phyloP scores from a whole-genome alignment of 2,113 vertebrate species.

The Prietella phreatophila region DNA sequence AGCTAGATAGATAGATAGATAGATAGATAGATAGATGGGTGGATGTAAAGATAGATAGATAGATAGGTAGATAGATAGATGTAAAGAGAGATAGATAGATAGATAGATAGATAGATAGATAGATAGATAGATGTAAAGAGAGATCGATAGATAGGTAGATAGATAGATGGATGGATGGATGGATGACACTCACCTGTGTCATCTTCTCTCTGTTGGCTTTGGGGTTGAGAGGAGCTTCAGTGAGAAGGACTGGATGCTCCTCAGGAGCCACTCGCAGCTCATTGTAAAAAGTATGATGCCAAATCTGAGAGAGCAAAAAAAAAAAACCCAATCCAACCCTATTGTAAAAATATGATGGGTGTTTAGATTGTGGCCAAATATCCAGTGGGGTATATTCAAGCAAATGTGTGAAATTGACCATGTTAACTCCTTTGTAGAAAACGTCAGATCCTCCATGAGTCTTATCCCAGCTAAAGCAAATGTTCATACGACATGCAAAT shows the following conservation, averaged over 20 bases:
- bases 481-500: not conserved
- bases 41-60: too few relatives aligned
- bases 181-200: conserved; percentile 76
- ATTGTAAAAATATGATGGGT: not conserved
- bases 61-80: too few relatives aligned
- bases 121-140: too few relatives aligned
- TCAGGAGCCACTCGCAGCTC: conserved; percentile 90
- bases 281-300: conserved; percentile 97
- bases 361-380: not conserved
- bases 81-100: too few relatives aligned
- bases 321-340: not conserved
- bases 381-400: not conserved
- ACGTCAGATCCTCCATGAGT: too few relatives aligned
- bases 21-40: too few relatives aligned
- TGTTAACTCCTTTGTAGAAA: too few relatives aligned
- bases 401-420: too few relatives aligned
- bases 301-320: conserved; percentile 75
- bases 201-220: conserved; percentile 98
- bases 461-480: not conserved
- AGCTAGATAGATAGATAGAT: too few relatives aligned
- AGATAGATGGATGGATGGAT: too few relatives aligned
- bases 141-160: too few relatives aligned
- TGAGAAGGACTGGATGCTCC: conserved; percentile 88
- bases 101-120: too few relatives aligned
- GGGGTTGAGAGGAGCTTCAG: conserved; percentile 92